Evolutionary conservation across 2,888 invertebrate species (phyloP).

Genomic region (Electrophaes corylata): DNA sequence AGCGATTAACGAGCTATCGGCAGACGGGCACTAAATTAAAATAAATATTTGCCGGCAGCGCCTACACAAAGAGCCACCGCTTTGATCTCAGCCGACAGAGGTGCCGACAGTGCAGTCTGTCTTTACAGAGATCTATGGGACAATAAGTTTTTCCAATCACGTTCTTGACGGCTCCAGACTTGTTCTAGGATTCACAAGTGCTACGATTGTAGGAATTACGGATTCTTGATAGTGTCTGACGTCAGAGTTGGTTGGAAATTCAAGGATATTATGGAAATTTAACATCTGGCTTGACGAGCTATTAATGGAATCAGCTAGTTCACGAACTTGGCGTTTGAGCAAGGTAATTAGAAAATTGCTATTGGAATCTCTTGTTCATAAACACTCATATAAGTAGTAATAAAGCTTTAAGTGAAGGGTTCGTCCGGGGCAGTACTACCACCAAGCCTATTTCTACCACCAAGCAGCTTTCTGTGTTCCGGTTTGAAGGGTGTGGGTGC

Average conservation of each 20-base stretch:
- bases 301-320: neutral
- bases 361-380: no score
- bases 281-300: neutral
- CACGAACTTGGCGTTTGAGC: no score
- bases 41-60: slow-evolving; percentile 82
- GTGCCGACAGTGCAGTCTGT: slow-evolving; percentile 63
- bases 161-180: slow-evolving; percentile 7
- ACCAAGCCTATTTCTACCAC: no score
- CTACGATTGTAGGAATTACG: neutral
- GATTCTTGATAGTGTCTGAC: neutral
- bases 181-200: slow-evolving; percentile 10
- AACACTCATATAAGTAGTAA: no score
- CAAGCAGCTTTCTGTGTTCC: no score
- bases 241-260: neutral
- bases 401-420: no score
- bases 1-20: slow-evolving; percentile 80
- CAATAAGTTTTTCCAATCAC: slow-evolving; percentile 31
- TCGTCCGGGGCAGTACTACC: no score
- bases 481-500: no score
- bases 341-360: no score
- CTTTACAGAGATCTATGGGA: slow-evolving; percentile 27
- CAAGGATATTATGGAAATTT: neutral
- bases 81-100: slow-evolving; percentile 79
- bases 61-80: slow-evolving; percentile 67
- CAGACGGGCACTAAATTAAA: slow-evolving; percentile 80